A percentile compares a stretch with the other conserved stretches of the same genome.
These are phyloP conservation scores for Nicator chloris DNA, from an alignment of 2,113 vertebrate species.

Conservation along the genomic window DNA sequence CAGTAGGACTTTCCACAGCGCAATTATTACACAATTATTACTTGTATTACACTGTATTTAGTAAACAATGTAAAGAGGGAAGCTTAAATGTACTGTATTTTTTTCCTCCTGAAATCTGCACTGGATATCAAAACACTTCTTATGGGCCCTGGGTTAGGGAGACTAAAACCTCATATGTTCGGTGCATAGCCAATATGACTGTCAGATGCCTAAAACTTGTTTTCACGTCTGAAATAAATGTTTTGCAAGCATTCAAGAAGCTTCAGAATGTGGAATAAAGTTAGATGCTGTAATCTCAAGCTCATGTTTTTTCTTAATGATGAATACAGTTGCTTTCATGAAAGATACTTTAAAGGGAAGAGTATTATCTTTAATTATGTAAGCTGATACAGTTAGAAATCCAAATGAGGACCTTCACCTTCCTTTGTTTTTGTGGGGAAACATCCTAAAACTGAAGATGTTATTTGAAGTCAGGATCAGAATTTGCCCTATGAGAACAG, in stretches of 20 bases:
- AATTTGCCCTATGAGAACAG: not conserved
- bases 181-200: not conserved
- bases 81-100: slow-evolving; percentile 4
- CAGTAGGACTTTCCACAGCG: not conserved
- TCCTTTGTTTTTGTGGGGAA: not conserved
- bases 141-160: not conserved
- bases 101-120: slow-evolving; percentile 23
- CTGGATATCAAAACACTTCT: not conserved
- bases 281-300: not conserved
- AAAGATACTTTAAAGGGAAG: not conserved
- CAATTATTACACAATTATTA: not conserved
- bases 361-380: not conserved
- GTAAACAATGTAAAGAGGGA: not conserved
- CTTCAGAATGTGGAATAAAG: slow-evolving; percentile 55
- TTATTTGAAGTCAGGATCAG: not conserved
- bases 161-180: not conserved
- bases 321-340: not conserved
- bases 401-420: not conserved
- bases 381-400: not conserved
- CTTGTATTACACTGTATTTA: slow-evolving; percentile 10
- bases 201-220: not conserved
- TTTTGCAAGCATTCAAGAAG: slow-evolving; percentile 22
- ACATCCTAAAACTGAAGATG: not conserved
- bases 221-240: not conserved
- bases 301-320: not conserved